A percentile compares a stretch with the other conserved stretches of the same genome.
Conservation (phyloP, 2,113 vertebrate species). For the Cottus gobio region DNA sequence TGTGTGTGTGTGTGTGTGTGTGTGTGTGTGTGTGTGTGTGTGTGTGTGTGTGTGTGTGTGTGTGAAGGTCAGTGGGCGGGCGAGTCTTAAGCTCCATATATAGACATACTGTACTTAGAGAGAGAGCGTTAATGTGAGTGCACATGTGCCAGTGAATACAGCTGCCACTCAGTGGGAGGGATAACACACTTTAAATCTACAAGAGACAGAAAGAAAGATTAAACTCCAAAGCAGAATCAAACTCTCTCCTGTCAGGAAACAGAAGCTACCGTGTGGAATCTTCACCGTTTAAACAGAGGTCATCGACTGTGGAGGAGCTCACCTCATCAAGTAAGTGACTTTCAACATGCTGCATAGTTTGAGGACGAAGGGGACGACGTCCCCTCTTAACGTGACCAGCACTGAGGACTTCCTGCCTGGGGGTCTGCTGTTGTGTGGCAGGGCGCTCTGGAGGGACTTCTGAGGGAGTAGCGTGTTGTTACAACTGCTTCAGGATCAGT, state of each 20-base stretch:
- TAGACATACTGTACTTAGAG: slow-evolving; percentile 51
- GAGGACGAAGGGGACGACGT: background rate
- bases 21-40: background rate
- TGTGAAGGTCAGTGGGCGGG: slow-evolving; percentile 19
- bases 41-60: background rate
- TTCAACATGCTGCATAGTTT: background rate
- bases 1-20: background rate
- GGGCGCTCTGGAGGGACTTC: background rate
- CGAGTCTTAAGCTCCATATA: slow-evolving; percentile 59
- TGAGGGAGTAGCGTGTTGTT: background rate
- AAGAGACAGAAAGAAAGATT: slow-evolving; percentile 7
- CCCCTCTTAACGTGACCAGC: background rate
- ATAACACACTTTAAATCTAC: background rate
- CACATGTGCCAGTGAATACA: slow-evolving; percentile 28
- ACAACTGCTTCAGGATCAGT: background rate
- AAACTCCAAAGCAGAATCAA: slow-evolving; percentile 1
- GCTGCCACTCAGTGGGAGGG: slow-evolving; percentile 5
- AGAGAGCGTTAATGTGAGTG: slow-evolving; percentile 24
- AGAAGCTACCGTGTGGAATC: background rate
- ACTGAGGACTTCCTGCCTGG: background rate
- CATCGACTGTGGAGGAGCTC: background rate
- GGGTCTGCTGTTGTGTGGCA: background rate
- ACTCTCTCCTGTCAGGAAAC: background rate
- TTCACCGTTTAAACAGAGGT: background rate
- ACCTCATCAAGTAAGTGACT: slow-evolving; percentile 34